Base-by-base conservation (phyloP, 2,888 invertebrate genomes). In the Entomobrya proxima region DNA sequence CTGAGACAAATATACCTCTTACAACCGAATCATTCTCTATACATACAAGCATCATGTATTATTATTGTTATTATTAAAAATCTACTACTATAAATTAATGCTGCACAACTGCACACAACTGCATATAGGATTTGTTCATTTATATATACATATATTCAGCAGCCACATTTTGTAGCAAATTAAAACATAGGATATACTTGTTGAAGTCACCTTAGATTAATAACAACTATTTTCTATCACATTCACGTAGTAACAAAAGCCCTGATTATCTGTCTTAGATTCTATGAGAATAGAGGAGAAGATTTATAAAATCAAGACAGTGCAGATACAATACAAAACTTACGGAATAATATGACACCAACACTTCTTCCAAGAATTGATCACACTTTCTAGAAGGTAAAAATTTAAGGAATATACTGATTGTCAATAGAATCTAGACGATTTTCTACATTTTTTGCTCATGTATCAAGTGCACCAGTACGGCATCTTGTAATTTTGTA, bases 1-100 rank as follows among this genome's bases (percentile, higher is more conserved):
- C 82, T 82, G 75, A 82, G 82, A 82, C 82, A 82, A 75, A 74
- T 61, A 86, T 86, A 86, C 86, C 86, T 86, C 86, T 86, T 86
- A 52, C 78, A 86, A 86, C 86, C 86, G 86, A 86, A 86, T 86
- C 86, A 86, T 82, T 82, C 82, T 81, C 24, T 81, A 81, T 37
- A 72, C 44, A 80, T 52, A 79, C 52, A 35, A n/a, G 27, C 40
- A 6, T 55, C 24, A 55, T 55, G 21, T 69, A 78, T 30, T 15
- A 13, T 44, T 61, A 40, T 64, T 40, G 11, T 75, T 52, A 37
- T 64, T 11, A 37, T 7, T 55, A 24, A 18, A 55, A n/a, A 64
- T n/a, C 15, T 74, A 30, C 47, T 3, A 47, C 32, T 61, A 55
- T 7, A 55, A 69, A 69, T 21, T 37, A 40, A 9, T 9, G 27